Base-by-base conservation (phyloP, 1,140 invertebrate genomes). In the Xylocopa sonorina region DNA sequence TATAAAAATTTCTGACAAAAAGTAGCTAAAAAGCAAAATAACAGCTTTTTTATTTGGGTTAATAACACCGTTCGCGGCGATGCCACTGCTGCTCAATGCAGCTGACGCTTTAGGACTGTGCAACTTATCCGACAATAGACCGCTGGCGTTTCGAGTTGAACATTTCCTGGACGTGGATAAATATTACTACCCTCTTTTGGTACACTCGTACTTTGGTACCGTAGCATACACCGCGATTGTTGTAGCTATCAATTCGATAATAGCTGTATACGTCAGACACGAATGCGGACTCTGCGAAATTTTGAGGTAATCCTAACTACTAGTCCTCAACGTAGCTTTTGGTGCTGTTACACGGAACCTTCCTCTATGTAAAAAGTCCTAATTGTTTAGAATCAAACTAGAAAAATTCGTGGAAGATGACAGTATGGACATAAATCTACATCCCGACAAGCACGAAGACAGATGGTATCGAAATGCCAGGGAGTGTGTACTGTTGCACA, bases 191-290 rank as follows among this genome's bases (percentile, higher is more conserved):
- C 60, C 68, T 6, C 27, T 88, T 2, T 14, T 88, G 38, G 57
- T 88, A n/a, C 86, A 88, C 29, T 88, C 86, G 3, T 88, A 84
- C 46, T 78, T 88, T 6, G 83, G 81, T n/a, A 88, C 88, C 1
- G 9, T 84, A 14, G 63, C 58, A 3, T 89, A 84, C 34, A 79
- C 87, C 16, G 48, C 63, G 5, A 64, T 89, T 3, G 87, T 86
- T 14, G 80, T 89, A 29, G 86, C 81, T 16, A 67, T 85, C 32
- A 83, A 89, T 48, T 60, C 81, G 16, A 87, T 89, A 64, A 78
- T 86, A 41, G 55, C 86, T 16, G 58, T 75, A 21, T 83, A 84
- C 27, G 64, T 88, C 7, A 83, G 86, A 18, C 87, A 88, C 32
- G 82, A 81, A 24, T 87, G 87, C n/a, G 83, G 81, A 38, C 75